Base-by-base conservation (phyloP, 2,888 invertebrate species). In the Coenonympha arcania region DNA sequence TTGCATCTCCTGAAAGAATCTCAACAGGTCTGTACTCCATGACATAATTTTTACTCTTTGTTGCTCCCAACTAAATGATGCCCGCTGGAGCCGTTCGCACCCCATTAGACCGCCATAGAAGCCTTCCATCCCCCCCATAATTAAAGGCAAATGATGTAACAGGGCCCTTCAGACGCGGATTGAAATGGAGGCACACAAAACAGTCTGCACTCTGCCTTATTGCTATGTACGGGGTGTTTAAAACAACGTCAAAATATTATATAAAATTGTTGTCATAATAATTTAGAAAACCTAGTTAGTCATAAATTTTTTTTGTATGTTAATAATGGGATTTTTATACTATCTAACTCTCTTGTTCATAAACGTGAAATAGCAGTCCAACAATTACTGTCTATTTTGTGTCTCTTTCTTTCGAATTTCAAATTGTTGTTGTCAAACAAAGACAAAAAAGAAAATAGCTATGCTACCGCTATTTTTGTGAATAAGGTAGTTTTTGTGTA, bases 131-230 rank as follows among this genome's bases (percentile, higher is more conserved):
- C 52, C 54, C 56, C 56, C 54, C 54, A 68, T 80, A 76, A 82
- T 81, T 79, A 81, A 76, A 78, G 70, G 69, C 77, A 76, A 80
- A 82, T 67, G 64, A 64, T 59, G 63, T 76, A 73, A 79, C 61
- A 61, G 56, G 54, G 57, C 62, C 61, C 68, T 66, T 65, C 68
- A 68, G 65, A 64, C 62, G 49, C 58, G 65, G 71, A 75, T 78
- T 73, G 73, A 64, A 69, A 76, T 73, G 69, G 69, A 67, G 58
- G 64, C 67, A 69, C 66, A 79, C 77, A 81, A 80, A 76, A 76
- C 73, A 52, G 74, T 75, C 76, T 76, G 82, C 83, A 84, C 83
- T 84, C 73, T 71, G 73, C 80, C 77, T 77, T 83, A 83, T 84
- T 83, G 80, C 71, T 61, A 50, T 61, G 44, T 68, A 81, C 73